A percentile compares a stretch with the other conserved stretches of the same genome.
Conservation (phyloP, 1,140 invertebrate species). For the Agrilus planipennis region DNA sequence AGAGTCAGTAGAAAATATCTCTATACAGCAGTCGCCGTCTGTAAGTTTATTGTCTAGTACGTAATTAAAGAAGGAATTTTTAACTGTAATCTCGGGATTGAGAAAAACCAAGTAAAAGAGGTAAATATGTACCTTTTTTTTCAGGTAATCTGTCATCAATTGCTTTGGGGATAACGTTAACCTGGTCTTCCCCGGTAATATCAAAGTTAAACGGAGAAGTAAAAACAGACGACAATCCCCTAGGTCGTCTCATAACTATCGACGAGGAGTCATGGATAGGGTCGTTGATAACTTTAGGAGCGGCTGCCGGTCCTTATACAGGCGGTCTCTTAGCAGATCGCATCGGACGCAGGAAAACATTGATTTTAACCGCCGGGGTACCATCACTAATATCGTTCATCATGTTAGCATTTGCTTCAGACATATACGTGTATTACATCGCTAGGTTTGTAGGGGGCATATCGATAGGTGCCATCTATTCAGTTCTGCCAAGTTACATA, state of each 20-base stretch:
- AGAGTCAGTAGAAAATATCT: no score
- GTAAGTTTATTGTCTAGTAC: no score
- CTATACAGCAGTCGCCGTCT: no score
- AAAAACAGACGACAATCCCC: conserved; percentile 22
- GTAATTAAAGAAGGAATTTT: no score
- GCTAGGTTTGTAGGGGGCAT: conserved; percentile 60
- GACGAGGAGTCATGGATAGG: conserved; percentile 68
- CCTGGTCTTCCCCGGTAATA: conserved; percentile 62
- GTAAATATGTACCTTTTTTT: no score
- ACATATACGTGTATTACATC: conserved; percentile 42
- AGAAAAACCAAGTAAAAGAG: no score
- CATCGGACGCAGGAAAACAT: conserved; percentile 59
- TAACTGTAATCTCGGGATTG: no score
- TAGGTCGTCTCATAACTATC: conserved; percentile 31
- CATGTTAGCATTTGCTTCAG: conserved; percentile 44
- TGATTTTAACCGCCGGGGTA: conserved; percentile 45
- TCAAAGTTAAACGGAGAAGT: conserved; percentile 39
- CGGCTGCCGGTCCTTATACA: conserved; percentile 55
- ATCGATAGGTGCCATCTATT: conserved; percentile 59
- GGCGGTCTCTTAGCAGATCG: conserved; percentile 54
- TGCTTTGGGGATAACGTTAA: conserved; percentile 52
- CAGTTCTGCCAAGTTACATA: conserved; percentile 73
- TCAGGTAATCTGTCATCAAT: conserved; percentile 55
- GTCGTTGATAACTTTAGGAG: conserved; percentile 66
- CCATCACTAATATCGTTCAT: conserved; percentile 63